phyloP scores from a whole-genome alignment of 2,797 vertebrate species.

The Streptopelia turtur region DNA sequence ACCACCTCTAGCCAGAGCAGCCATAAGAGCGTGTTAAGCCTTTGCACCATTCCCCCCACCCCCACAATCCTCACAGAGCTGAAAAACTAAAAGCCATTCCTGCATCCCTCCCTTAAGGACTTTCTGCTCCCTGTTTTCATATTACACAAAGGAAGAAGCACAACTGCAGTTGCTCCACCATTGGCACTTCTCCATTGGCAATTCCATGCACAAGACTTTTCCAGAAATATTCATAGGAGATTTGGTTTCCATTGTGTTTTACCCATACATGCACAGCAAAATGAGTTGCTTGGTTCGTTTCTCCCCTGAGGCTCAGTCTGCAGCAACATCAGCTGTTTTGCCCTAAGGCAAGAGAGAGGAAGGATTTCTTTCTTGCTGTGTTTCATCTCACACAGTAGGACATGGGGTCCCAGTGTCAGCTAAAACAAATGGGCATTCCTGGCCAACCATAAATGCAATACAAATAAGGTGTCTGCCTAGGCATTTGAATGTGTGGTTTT shows the following conservation, averaged over 20 bases:
- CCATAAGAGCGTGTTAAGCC: rapidly evolving
- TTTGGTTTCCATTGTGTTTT: neutral
- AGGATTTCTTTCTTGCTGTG: neutral
- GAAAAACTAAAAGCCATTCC: neutral
- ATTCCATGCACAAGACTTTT: neutral
- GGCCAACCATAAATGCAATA: neutral
- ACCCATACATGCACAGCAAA: neutral
- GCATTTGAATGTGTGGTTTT: neutral
- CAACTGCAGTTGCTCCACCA: rapidly evolving
- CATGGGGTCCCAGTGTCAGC: neutral
- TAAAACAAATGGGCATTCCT: neutral
- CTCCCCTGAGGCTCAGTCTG: neutral
- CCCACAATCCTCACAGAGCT: rapidly evolving
- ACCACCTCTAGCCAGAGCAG: neutral
- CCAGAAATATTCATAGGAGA: neutral
- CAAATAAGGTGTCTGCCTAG: neutral
- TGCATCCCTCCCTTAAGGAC: neutral
- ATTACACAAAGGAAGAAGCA: neutral
- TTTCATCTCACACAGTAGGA: neutral
- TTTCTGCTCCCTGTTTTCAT: neutral
- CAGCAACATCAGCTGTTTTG: neutral
- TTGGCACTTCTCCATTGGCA: neutral
- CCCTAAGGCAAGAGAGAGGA: neutral
- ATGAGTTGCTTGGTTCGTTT: neutral
- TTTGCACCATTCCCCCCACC: neutral